phyloP scores from a whole-genome alignment of 1,140 invertebrate species.

The Drosophila paulistorum region DNA sequence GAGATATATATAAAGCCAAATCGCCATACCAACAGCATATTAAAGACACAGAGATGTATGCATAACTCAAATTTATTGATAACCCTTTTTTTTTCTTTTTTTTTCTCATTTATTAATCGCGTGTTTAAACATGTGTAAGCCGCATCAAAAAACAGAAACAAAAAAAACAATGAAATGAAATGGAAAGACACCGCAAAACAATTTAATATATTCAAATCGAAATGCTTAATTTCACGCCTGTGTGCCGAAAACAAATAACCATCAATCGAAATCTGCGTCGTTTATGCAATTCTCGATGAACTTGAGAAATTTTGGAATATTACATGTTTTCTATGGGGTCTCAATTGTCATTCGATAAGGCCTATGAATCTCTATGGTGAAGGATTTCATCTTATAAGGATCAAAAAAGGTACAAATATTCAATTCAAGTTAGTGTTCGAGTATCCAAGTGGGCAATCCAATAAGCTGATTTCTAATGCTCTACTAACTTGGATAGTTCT shows the following conservation, averaged over 20 bases:
- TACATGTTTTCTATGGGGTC: no score
- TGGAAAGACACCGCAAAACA: background rate
- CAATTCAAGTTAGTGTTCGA: no score
- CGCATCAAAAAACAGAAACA: constrained; percentile 2
- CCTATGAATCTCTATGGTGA: no score
- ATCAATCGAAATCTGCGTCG: constrained; percentile 14
- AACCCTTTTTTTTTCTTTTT: constrained; percentile 21
- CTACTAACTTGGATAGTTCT: no score
- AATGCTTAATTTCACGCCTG: constrained; percentile 41
- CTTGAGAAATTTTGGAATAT: no score
- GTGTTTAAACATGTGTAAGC: constrained; percentile 33
- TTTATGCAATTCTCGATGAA: background rate
- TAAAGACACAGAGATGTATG: background rate
- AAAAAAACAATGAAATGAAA: background rate
- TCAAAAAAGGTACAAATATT: no score
- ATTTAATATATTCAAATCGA: constrained; percentile 22
- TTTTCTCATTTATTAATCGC: constrained; percentile 13
- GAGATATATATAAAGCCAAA: constrained; percentile 11
- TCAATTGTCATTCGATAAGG: no score
- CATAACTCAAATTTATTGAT: constrained; percentile 24
- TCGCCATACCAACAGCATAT: constrained; percentile 19
- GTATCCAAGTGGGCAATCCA: no score
- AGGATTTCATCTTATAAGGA: no score
- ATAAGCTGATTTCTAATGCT: no score
- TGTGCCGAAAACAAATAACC: constrained; percentile 15